Evolutionary conservation across 2,797 vertebrate species (phyloP), one percentile per base, ranked within the genome.

Genomic region (Micrastur ruficollis): DNA sequence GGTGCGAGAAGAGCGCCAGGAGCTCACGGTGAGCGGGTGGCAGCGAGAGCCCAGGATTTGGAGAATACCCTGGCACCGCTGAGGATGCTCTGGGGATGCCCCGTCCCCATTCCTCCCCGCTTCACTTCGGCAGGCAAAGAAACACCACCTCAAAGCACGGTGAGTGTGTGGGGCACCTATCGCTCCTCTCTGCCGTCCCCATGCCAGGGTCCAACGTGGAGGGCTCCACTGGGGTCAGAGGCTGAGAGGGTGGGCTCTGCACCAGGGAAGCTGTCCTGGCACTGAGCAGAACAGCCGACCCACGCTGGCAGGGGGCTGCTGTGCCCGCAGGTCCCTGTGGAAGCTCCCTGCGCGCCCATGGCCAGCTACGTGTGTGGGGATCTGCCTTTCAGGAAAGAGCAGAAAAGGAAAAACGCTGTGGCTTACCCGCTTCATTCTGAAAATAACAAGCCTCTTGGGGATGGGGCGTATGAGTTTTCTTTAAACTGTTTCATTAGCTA

Each of bases 1-100:
- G 26, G 27, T 0, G 1, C 0, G 7, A 46, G 66, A 73, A 26
- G 34, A 56, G 25, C 26, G 11, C 31, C 0, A 0, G 26, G 62
- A 58, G 40, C 18, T n/a, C 32, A 19, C 0, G 4, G 62, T 2
- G 27, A 68, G 53, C 1, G 3, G 67, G 63, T 2, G 3, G 56
- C 36, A 61, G 22, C 0, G 2, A 34, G 40, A 56, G 21, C 36
- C 32, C 44, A 4, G 65, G 44, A 19, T 42, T 16, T 1, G 6
- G 36, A 36, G 25, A 44, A 21, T 63, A 27, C 50, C 20, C 44
- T 34, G 73, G 38, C 9, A 21, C 46, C 36, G 40, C 9, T 2
- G 9, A 34, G 74, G 67, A 12, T 59, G 81, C 38, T 80, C 15
- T 40, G 44, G 11, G 68, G 23, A 65, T 1, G 2, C 50, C 59